Percentiles rank a stretch among this genome's conserved stretches.
These are phyloP conservation scores for Cephus pulcher DNA, from an alignment of 2,888 invertebrate genomes.

Conservation along the genomic window DNA sequence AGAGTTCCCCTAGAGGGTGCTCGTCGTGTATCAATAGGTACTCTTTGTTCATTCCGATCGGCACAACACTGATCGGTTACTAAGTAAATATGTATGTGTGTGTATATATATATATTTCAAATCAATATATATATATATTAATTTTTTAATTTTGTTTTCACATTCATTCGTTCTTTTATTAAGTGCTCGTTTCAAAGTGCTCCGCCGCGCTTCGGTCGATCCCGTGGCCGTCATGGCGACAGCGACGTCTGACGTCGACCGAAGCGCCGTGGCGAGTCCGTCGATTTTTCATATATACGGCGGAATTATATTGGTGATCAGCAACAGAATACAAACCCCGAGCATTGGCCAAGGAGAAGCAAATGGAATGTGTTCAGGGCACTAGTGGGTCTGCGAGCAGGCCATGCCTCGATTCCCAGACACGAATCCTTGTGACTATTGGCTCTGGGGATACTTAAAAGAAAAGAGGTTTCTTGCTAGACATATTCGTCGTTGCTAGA, in stretches of 20 bases:
- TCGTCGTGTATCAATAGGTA: neutral
- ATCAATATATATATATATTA: slow-evolving; percentile 12
- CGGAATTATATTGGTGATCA: slow-evolving; percentile 48
- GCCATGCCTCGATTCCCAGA: slow-evolving; percentile 59
- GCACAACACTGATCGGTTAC: slow-evolving; percentile 8
- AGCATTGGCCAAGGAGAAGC: slow-evolving; percentile 59
- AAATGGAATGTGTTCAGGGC: slow-evolving; percentile 59
- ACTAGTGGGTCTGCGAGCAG: slow-evolving; percentile 59
- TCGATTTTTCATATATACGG: slow-evolving; percentile 1
- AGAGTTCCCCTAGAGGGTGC: neutral
- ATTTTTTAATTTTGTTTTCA: neutral
- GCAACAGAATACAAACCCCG: slow-evolving; percentile 60
- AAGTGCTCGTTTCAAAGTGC: neutral
- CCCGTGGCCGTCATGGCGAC: neutral
- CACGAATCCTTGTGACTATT: slow-evolving; percentile 58
- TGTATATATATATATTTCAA: slow-evolving; percentile 13
- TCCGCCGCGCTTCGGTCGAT: neutral
- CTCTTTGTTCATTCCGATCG: neutral
- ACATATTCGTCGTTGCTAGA: slow-evolving; percentile 27
- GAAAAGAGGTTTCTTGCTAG: slow-evolving; percentile 57
- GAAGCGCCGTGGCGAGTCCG: neutral
- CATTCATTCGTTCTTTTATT: neutral
- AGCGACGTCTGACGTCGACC: neutral
- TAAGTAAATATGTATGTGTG: slow-evolving; percentile 18
- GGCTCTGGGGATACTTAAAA: slow-evolving; percentile 59